phyloP scores from a whole-genome alignment of 2,113 vertebrate genomes.

The Podocnemis expansa region DNA sequence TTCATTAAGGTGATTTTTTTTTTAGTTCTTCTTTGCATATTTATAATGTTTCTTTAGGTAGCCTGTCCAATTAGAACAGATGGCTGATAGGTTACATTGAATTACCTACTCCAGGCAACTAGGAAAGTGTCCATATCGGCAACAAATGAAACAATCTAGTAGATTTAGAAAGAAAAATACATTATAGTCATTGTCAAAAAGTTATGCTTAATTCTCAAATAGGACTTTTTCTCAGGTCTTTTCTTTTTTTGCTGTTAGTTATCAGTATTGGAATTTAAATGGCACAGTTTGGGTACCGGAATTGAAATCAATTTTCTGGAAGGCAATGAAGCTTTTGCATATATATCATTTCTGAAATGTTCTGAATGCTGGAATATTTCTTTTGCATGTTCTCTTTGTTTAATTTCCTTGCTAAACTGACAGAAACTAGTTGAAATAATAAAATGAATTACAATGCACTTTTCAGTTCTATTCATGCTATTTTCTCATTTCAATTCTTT shows the following conservation, averaged over 20 bases:
- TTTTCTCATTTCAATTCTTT: conserved; percentile 76
- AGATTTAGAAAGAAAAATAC: neutral
- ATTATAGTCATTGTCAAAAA: neutral
- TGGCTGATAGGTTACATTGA: conserved; percentile 61
- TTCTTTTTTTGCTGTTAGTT: conserved; percentile 39
- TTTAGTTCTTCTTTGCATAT: conserved; percentile 35
- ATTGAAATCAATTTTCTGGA: conserved; percentile 53
- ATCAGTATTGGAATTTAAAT: conserved; percentile 60
- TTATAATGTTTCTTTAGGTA: conserved; percentile 46
- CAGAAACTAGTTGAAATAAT: conserved; percentile 67
- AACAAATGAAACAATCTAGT: neutral
- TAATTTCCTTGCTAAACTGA: conserved; percentile 67
- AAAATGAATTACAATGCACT: conserved; percentile 43
- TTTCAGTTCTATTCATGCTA: conserved; percentile 64
- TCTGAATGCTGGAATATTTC: conserved; percentile 46
- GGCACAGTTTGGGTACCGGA: conserved; percentile 41
- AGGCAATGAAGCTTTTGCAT: conserved; percentile 13
- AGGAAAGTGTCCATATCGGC: conserved; percentile 47
- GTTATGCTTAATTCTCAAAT: conserved; percentile 30
- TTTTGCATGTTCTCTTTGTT: conserved; percentile 53
- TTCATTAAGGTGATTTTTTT: neutral
- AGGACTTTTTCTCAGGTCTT: neutral
- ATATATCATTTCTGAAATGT: neutral
- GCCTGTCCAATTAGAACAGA: conserved; percentile 72
- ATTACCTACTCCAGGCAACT: conserved; percentile 60